phyloP scores from a whole-genome alignment of 2,113 vertebrate species.

The Nipponia nippon region DNA sequence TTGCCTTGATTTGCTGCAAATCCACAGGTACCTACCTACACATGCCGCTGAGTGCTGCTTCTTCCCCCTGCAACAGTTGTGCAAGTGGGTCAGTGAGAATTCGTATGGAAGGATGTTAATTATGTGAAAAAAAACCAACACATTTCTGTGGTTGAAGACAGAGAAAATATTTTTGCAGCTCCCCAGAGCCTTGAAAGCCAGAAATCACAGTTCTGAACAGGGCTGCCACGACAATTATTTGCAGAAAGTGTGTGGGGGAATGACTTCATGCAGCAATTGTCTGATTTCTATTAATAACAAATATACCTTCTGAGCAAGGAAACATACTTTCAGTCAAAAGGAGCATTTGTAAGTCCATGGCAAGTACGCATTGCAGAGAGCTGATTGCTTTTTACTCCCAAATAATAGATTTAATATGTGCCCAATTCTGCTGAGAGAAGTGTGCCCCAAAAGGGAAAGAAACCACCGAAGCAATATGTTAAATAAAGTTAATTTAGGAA shows the following conservation, averaged over 20 bases:
- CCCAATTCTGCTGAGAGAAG: not conserved
- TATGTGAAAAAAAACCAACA: rapidly evolving
- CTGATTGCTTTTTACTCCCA: not conserved
- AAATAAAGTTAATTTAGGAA: not conserved
- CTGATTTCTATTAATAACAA: not conserved
- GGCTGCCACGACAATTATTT: not conserved
- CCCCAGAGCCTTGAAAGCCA: not conserved
- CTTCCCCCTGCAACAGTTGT: not conserved
- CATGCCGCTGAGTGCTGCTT: not conserved
- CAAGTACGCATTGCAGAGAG: not conserved
- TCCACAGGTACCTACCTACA: not conserved
- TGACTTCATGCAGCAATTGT: not conserved
- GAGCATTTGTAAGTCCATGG: not conserved
- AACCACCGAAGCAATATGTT: not conserved
- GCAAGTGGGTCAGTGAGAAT: not conserved
- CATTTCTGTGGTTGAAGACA: not conserved
- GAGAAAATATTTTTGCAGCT: not conserved
- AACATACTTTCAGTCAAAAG: not conserved
- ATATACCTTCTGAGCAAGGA: not conserved
- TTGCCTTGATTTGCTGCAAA: not conserved
- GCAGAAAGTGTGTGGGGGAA: not conserved
- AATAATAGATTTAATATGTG: not conserved
- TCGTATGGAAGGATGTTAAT: not conserved
- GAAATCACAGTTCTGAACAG: not conserved
- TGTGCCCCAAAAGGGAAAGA: not conserved